phyloP scores from a whole-genome alignment of 1,140 invertebrate species.

The Nasonia vitripennis region DNA sequence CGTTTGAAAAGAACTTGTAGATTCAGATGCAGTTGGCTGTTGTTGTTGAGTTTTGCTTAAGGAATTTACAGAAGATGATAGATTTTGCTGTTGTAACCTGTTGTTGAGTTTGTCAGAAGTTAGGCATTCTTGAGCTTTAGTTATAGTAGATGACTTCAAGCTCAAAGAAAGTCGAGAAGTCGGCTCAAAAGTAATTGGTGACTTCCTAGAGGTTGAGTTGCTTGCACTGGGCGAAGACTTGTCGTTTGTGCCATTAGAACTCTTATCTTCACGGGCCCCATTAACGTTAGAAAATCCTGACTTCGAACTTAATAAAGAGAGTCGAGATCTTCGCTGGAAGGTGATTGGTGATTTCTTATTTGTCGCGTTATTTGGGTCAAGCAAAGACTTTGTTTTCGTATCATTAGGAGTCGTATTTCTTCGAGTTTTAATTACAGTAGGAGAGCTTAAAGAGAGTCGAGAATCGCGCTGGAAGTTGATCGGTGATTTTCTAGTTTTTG shows the following conservation, averaged over 20 bases:
- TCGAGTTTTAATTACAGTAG: neutral
- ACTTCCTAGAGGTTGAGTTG: neutral
- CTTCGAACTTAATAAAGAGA: neutral
- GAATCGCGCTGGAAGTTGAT: neutral
- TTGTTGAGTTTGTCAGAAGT: neutral
- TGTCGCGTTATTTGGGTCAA: neutral
- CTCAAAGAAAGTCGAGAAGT: too few relatives aligned
- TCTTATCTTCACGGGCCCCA: too few relatives aligned
- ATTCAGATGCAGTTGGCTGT: too few relatives aligned
- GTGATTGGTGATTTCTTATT: neutral
- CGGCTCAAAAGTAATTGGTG: neutral
- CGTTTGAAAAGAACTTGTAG: neutral
- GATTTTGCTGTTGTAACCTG: neutral
- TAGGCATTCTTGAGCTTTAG: neutral
- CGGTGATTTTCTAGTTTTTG: neutral
- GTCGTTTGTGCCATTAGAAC: too few relatives aligned
- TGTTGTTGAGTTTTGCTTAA: too few relatives aligned
- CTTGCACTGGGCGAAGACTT: neutral
- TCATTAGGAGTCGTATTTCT: conserved; percentile 9
- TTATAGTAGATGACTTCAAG: neutral
- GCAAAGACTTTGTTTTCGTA: neutral
- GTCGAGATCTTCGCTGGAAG: neutral
- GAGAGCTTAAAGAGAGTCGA: neutral
- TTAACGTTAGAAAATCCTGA: neutral
- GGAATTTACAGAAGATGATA: neutral